phyloP scores from a whole-genome alignment of 2,797 vertebrate species.

The Lateolabrax maculatus region DNA sequence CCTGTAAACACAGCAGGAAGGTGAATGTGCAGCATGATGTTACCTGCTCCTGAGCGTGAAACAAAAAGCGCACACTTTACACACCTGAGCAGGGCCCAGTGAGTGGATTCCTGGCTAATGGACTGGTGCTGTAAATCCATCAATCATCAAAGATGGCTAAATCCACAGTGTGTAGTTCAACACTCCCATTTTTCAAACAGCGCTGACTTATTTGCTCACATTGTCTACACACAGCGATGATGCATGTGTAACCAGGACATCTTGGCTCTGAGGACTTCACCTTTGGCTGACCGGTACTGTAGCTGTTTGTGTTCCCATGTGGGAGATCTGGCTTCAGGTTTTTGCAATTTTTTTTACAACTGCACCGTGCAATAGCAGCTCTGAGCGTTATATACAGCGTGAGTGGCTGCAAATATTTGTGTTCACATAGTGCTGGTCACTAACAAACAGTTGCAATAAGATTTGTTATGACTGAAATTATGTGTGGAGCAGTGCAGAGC shows the following conservation, averaged over 20 bases:
- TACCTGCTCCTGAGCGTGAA: conserved; percentile 9
- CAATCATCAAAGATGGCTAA: conserved; percentile 4
- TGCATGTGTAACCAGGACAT: not conserved
- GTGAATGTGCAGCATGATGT: not conserved
- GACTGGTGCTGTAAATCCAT: conserved; percentile 14
- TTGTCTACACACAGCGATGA: not conserved
- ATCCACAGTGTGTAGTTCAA: not conserved
- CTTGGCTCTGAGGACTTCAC: conserved; percentile 53
- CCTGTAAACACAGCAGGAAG: not conserved
- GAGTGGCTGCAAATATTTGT: not conserved
- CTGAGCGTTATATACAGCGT: not conserved
- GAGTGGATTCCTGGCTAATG: conserved; percentile 1
- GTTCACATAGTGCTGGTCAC: not conserved
- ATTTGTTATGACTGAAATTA: not conserved
- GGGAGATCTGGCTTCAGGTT: conserved; percentile 41
- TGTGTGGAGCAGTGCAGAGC: not conserved
- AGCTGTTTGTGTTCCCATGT: conserved; percentile 45
- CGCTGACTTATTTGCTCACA: not conserved
- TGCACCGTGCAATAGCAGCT: not conserved
- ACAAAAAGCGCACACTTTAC: conserved; percentile 14
- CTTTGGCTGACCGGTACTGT: conserved; percentile 52
- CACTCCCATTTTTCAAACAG: not conserved
- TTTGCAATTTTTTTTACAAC: conserved; percentile 1
- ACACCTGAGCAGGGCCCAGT: not conserved
- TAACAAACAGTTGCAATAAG: not conserved